phyloP scores from a whole-genome alignment of 2,113 vertebrate genomes.

The Diglossa brunneiventris region DNA sequence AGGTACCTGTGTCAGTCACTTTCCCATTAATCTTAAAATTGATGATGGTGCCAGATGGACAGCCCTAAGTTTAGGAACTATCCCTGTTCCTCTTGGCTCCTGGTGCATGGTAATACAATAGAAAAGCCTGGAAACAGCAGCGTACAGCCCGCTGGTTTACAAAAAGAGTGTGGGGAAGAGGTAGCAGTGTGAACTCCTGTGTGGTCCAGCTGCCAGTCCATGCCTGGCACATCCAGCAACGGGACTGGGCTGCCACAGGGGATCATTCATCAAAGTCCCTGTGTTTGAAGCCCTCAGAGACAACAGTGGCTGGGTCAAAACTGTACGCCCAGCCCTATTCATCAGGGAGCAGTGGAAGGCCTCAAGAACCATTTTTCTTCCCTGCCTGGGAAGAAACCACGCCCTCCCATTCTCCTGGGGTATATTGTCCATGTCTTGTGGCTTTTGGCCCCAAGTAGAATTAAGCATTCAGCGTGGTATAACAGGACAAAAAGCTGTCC shows the following conservation, averaged over 20 bases:
- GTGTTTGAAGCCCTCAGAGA: background rate
- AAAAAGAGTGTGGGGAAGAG: background rate
- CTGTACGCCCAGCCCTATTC: background rate
- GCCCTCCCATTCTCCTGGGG: background rate
- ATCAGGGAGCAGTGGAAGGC: background rate
- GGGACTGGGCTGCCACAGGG: background rate
- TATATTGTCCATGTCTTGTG: background rate
- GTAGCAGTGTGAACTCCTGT: background rate
- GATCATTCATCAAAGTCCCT: background rate
- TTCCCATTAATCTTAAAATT: background rate
- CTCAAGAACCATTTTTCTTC: background rate
- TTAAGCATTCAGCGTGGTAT: background rate
- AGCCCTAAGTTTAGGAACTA: background rate
- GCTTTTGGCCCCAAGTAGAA: background rate
- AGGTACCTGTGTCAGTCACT: background rate
- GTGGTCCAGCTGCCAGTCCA: background rate
- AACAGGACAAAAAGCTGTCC: background rate
- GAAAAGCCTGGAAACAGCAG: background rate
- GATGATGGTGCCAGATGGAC: background rate
- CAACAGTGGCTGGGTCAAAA: background rate
- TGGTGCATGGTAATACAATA: background rate
- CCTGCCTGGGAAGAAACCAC: background rate
- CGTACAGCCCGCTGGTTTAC: background rate
- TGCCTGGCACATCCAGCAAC: fast-evolving
- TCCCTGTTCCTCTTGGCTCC: background rate